Conservation (phyloP, 1,140 invertebrate species). For the Brachionus rubens region DNA sequence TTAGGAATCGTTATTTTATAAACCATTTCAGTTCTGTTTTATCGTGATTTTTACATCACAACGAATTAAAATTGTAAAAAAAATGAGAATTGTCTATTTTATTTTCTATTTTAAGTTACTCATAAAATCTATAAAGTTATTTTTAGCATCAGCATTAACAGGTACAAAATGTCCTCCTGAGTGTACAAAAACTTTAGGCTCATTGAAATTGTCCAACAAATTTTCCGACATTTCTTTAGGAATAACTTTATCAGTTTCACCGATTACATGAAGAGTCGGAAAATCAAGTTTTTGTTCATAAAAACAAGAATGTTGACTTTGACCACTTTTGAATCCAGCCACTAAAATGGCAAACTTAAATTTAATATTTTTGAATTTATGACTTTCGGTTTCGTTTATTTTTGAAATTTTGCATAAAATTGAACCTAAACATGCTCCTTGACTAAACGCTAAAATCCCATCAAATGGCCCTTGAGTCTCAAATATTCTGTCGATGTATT, state of each 20-base stretch:
- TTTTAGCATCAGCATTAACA: conserved; percentile 16
- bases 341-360: conserved; percentile 46
- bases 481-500: background rate
- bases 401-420: conserved; percentile 2
- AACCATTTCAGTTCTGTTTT: background rate
- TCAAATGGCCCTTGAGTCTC: conserved; percentile 28
- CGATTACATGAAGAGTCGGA: conserved; percentile 39
- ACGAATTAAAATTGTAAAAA: background rate
- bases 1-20: background rate
- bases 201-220: background rate
- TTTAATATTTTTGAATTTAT: conserved; percentile 32
- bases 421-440: conserved; percentile 46
- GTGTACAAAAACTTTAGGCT: conserved; percentile 35
- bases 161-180: conserved; percentile 43
- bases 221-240: background rate
- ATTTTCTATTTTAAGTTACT: background rate
- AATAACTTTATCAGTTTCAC: conserved; percentile 28
- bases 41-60: conserved; percentile 13
- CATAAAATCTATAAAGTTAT: conserved; percentile 13
- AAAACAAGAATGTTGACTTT: background rate
- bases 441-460: conserved; percentile 44
- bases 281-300: conserved; percentile 25
- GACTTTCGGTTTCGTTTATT: background rate
- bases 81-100: no score
- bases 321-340: conserved; percentile 46